Evolutionary conservation across 2,888 invertebrate species (phyloP).

Genomic region (Scaptomyza parva): DNA sequence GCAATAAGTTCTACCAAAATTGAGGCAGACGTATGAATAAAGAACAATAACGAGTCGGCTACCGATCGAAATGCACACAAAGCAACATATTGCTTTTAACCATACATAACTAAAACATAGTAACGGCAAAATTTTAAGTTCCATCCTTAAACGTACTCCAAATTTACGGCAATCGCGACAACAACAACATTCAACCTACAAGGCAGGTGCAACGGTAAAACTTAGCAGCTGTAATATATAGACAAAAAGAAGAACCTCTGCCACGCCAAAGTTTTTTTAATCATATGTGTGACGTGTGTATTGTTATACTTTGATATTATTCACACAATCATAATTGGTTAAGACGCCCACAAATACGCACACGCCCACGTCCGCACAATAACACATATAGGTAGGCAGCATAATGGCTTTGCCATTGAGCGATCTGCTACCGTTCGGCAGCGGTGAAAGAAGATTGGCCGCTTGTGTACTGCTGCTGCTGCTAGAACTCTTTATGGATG

Average conservation of each 20-base stretch:
- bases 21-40: slow-evolving; percentile 21
- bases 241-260: slow-evolving; percentile 17
- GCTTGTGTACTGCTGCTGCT: slow-evolving; percentile 89
- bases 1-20: slow-evolving; percentile 46
- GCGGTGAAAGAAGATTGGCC: slow-evolving; percentile 87
- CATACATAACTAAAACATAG: background rate
- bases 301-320: slow-evolving; percentile 14
- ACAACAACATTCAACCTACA: slow-evolving; percentile 21
- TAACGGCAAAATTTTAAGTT: background rate
- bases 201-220: slow-evolving; percentile 49
- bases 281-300: slow-evolving; percentile 57
- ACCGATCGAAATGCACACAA: slow-evolving; percentile 47
- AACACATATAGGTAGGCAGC: slow-evolving; percentile 4
- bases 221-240: slow-evolving; percentile 46
- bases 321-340: slow-evolving; percentile 24
- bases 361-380: slow-evolving; percentile 1
- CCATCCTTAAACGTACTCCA: slow-evolving; percentile 47
- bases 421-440: slow-evolving; percentile 75
- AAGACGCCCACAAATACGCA: slow-evolving; percentile 33
- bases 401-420: slow-evolving; percentile 76
- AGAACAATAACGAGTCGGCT: slow-evolving; percentile 44
- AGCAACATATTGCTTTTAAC: slow-evolving; percentile 9
- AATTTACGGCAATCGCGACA: slow-evolving; percentile 30
- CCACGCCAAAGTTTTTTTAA: slow-evolving; percentile 31
- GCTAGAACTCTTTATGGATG: slow-evolving; percentile 89